phyloP scores from a whole-genome alignment of 2,888 invertebrate genomes.

The Chymomyza fuscimana region DNA sequence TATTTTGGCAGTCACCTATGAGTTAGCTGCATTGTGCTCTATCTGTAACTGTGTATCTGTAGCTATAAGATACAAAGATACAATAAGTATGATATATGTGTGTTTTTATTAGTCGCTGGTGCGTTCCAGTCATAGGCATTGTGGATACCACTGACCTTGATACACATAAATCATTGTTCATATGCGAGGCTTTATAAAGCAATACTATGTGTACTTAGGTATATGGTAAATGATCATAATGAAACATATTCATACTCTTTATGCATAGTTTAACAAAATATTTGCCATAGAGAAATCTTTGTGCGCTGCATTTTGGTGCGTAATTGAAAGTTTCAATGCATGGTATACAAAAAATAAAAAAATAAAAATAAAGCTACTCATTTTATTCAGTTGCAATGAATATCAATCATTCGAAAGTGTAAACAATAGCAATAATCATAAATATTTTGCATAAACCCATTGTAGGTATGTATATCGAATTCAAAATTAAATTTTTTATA shows the following conservation, averaged over 20 bases:
- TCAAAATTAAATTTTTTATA: neutral
- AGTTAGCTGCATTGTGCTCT: neutral
- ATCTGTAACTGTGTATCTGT: neutral
- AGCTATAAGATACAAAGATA: slow-evolving; percentile 1
- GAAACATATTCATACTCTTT: slow-evolving; percentile 32
- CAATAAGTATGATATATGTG: slow-evolving; percentile 8
- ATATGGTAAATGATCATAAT: slow-evolving; percentile 47
- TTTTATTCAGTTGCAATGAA: neutral
- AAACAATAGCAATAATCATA: neutral
- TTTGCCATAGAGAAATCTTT: slow-evolving; percentile 1
- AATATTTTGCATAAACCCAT: neutral
- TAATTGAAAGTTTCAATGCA: neutral
- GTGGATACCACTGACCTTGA: slow-evolving; percentile 61
- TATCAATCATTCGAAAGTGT: neutral
- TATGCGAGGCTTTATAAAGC: slow-evolving; percentile 19
- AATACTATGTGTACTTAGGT: slow-evolving; percentile 13
- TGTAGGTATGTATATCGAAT: neutral
- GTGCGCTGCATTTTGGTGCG: neutral
- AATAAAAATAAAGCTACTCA: neutral
- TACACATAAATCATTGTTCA: slow-evolving; percentile 62
- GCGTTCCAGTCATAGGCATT: slow-evolving; percentile 62
- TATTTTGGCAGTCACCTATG: slow-evolving; percentile 24
- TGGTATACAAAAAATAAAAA: neutral
- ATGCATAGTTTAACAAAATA: slow-evolving; percentile 9
- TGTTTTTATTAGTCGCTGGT: slow-evolving; percentile 46